Percentiles rank a stretch among this genome's conserved stretches.
Evolutionary conservation across 2,797 vertebrate species (phyloP).

Genomic region (Paramormyrops hopkinsi): DNA sequence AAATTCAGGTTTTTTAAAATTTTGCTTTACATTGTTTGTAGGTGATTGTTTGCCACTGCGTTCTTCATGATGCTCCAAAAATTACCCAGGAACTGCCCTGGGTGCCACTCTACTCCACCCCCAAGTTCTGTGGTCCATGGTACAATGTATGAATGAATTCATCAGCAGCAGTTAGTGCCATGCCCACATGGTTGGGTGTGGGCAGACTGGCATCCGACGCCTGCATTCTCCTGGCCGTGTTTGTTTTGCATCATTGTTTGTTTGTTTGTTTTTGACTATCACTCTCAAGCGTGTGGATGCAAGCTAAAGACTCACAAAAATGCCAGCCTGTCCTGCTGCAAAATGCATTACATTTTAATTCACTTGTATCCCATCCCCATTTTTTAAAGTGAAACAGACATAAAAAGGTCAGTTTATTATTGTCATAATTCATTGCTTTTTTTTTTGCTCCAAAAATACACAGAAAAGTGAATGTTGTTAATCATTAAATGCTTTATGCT

Average conservation of each 20-base stretch:
- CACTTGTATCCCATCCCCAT: neutral
- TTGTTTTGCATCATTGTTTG: neutral
- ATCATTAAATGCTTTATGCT: neutral
- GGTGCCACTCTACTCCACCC: neutral
- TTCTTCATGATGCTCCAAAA: neutral
- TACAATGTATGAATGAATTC: neutral
- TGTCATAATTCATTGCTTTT: neutral
- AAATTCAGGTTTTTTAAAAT: neutral
- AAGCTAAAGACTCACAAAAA: neutral
- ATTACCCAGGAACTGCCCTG: neutral
- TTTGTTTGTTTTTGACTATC: neutral
- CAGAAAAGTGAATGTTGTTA: neutral
- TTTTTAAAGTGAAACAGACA: neutral
- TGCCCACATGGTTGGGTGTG: neutral
- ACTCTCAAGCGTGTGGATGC: neutral
- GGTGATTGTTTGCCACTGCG: neutral
- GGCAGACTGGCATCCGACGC: neutral
- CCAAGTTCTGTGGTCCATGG: neutral
- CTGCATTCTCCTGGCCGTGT: neutral
- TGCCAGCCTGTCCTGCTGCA: neutral
- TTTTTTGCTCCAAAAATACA: neutral
- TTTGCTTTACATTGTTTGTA: neutral
- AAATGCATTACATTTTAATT: neutral
- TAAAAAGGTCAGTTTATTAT: neutral
- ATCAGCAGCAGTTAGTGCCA: neutral